Percentiles rank a stretch among this genome's conserved stretches.
These are phyloP conservation scores for Drosophila macrospina DNA, from an alignment of 2,888 invertebrate species.

Conservation along the genomic window DNA sequence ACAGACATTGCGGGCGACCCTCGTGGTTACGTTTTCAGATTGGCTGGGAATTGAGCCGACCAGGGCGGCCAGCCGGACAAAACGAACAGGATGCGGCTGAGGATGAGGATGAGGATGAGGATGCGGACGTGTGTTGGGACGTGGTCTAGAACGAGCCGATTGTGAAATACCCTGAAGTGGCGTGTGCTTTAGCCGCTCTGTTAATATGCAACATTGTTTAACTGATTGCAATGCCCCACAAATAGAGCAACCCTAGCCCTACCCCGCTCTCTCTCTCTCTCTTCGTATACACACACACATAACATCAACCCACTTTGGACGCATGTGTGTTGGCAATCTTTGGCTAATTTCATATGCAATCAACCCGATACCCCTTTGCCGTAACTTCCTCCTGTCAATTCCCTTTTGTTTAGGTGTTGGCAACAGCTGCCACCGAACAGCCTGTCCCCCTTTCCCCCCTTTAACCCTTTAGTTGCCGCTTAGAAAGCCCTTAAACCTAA, in stretches of 20 bases:
- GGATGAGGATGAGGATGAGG: neutral
- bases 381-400: slow-evolving; percentile 39
- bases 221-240: slow-evolving; percentile 69
- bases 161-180: slow-evolving; percentile 9
- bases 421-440: slow-evolving; percentile 44
- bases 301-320: slow-evolving; percentile 18
- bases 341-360: slow-evolving; percentile 67
- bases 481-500: too few species aligned
- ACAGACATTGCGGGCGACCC: slow-evolving; percentile 65
- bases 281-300: too few species aligned
- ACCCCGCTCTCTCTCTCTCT: neutral
- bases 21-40: slow-evolving; percentile 23
- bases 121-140: too few species aligned
- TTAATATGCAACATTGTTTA: slow-evolving; percentile 79
- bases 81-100: too few species aligned
- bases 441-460: neutral
- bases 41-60: slow-evolving; percentile 28
- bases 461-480: too few species aligned
- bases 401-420: slow-evolving; percentile 50
- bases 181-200: slow-evolving; percentile 38
- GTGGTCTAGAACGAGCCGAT: neutral
- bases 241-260: slow-evolving; percentile 19
- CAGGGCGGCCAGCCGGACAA: neutral
- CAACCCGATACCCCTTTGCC: slow-evolving; percentile 8
- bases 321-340: slow-evolving; percentile 56